Conservation (phyloP, 2,797 vertebrate genomes). For the Ispidina lecontei region DNA sequence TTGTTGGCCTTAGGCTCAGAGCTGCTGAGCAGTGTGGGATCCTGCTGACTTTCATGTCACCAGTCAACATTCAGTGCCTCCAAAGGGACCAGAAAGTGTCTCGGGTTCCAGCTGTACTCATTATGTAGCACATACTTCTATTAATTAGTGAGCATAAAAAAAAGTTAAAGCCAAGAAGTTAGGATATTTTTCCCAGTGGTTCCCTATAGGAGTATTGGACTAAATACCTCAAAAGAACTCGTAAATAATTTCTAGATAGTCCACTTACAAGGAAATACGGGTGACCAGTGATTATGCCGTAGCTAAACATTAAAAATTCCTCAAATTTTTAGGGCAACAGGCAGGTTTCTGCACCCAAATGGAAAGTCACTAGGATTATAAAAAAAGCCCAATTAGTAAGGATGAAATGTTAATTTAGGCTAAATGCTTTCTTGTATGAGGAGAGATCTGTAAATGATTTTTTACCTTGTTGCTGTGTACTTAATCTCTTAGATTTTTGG, state of each 20-base stretch:
- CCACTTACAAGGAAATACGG: background rate
- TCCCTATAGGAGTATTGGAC: background rate
- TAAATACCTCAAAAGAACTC: slow-evolving; percentile 3
- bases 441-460: background rate
- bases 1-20: background rate
- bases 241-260: slow-evolving; percentile 59
- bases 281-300: background rate
- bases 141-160: slow-evolving; percentile 5
- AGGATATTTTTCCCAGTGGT: background rate
- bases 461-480: slow-evolving; percentile 21
- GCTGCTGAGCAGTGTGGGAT: background rate
- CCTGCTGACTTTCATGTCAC: background rate
- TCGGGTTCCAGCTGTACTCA: background rate
- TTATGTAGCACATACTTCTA: background rate
- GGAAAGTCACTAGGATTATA: background rate
- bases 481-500: slow-evolving; percentile 10
- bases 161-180: background rate
- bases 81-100: background rate
- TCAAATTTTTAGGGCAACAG: background rate
- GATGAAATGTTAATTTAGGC: background rate
- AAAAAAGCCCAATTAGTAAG: background rate
- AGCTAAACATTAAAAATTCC: background rate
- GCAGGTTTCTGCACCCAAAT: background rate
- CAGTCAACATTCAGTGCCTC: background rate
- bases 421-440: background rate